Evolutionary conservation across 2,797 vertebrate genomes (phyloP), one percentile per base, ranked within the genome.

Genomic region (Gobio occitaniae): DNA sequence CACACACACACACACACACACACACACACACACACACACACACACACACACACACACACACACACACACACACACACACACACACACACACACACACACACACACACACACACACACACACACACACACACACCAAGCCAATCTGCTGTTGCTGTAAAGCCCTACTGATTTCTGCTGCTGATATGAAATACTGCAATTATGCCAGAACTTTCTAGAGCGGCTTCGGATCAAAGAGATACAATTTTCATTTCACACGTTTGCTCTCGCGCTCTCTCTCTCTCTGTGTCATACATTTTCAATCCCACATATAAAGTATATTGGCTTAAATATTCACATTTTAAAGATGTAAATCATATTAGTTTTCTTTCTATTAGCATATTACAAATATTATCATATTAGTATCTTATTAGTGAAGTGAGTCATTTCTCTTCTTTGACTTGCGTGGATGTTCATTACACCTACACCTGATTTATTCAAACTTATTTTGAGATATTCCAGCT

Each of bases 171-270:
- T 71, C 68, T 82, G 68, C 80, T 41, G 19, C 68, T 71, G 80
- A 69, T 63, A 61, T 21, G 44, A 71, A 82, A 81, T 47, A 9
- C 54, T 72, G 38, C 54, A 80, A 80, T 80, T 80, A 80, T 68
- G 29, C 11, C 78, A 52, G 29, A 80, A 80, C 25, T 13, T 80
- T 79, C 61, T 48, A 50, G 25, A 65, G 44, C 16, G 56, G 56
- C 38, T 63, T 61, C 15, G 0, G 36, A 78, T 78, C 76, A 63
- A 44, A 78, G n/a, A 78, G 56, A 78, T 29, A 44, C 36, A 17
- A 63, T 47, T 78, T 61, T 41, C 21, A 78, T 78, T 63, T 61
- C 6, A 25, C 19, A 50, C 2, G 9, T 47, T 32, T 1, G 0
- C 69, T 15, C 4, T n/a, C 4, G n/a, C 41, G 13, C 32, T 68